Percentiles rank a stretch among this genome's conserved stretches.
Evolutionary conservation across 2,113 vertebrate genomes (phyloP).

Genomic region (Syrrhaptes paradoxus): DNA sequence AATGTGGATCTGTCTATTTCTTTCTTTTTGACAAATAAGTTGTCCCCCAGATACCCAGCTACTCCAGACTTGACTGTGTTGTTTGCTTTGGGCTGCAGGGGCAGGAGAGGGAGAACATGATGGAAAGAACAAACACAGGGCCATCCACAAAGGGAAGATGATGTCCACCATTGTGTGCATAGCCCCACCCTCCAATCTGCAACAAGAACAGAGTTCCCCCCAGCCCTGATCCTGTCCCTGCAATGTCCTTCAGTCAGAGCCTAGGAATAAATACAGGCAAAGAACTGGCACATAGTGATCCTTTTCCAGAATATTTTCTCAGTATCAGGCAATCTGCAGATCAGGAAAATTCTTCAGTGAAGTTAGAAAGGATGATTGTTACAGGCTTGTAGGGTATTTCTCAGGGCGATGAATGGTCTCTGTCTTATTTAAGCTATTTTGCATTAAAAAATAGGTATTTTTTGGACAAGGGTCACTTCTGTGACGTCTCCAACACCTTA

Average conservation of each 20-base stretch:
- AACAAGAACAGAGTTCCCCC: accelerated
- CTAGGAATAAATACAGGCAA: not conserved
- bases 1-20: not conserved
- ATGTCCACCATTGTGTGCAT: not conserved
- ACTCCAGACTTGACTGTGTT: not conserved
- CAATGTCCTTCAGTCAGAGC: accelerated
- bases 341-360: not conserved
- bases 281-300: not conserved
- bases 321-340: not conserved
- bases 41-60: not conserved
- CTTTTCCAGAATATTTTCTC: not conserved
- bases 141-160: not conserved
- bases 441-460: not conserved
- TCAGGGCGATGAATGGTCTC: not conserved
- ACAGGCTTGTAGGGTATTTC: not conserved
- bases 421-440: not conserved
- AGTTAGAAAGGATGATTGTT: not conserved
- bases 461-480: not conserved
- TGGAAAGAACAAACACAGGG: not conserved
- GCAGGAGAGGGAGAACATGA: not conserved
- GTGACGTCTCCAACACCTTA: not conserved
- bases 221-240: accelerated
- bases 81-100: not conserved
- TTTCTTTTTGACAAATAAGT: not conserved
- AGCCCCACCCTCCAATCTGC: not conserved